Base-by-base conservation (phyloP, 2,113 vertebrate genomes). In the Mesocricetus auratus region DNA sequence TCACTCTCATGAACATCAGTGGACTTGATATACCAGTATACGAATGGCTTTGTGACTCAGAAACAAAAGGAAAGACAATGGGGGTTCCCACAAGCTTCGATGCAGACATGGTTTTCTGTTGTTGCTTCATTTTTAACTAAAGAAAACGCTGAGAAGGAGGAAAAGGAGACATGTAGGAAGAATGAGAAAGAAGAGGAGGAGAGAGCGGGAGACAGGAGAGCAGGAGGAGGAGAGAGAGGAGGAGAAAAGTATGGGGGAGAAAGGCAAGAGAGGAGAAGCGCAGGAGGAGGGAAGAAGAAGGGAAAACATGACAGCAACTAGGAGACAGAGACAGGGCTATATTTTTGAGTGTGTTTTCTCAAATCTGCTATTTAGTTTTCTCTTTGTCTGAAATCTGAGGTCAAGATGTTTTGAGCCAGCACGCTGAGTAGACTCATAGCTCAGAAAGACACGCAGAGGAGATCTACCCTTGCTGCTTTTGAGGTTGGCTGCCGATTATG, bases 321-420 rank as follows among this genome's bases (percentile, higher is more conserved):
- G 39, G 53, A 89, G 31, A 86, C 13, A 66, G 50, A 0, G 33
- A 29, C 16, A 50, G 24, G 26, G 11, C 62, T 19, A 36, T 68
- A 47, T 69, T 89, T 96, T 79, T 75, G 9, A 64, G 42, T 58
- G n/a, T 93, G 19, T 62, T 93, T 93, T 87, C 31, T 42, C 22
- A 4, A 50, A 31, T 82, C 95, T 42, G 62, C 26, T 66, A 19
- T 29, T 62, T 13, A 29, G 26, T 66, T 66, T 66, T 66, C 64
- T 31, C 31, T 68, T 68, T 36, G n/a, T 71, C 69, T 86, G 53
- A 68, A 92, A 39, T 81, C 62, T 81, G 69, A 45, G 29, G 36
- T 22, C 45, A 68, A 79, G 79, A 31, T 90, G 91, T 86, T 73
- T 94, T 68, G 5, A 3, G 47, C 1, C 33, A 95, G 53, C n/a